Evolutionary conservation across 2,113 vertebrate species (phyloP).

Genomic region (Hemiprocne comata): DNA sequence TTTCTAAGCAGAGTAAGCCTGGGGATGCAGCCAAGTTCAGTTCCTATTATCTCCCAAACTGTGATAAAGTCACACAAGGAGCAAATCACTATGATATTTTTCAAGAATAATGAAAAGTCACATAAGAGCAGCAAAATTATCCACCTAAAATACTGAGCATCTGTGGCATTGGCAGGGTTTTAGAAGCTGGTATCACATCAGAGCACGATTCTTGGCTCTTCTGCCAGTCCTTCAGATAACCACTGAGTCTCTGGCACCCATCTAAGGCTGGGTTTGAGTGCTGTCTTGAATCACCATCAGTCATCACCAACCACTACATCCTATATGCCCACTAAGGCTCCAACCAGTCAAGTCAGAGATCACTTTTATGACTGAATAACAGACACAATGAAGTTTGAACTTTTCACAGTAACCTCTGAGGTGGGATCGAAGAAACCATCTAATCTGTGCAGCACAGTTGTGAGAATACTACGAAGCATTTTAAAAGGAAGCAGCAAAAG

Average conservation of each 20-base stretch:
- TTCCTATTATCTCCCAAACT: not conserved
- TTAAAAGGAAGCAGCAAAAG: not conserved
- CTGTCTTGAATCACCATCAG: not conserved
- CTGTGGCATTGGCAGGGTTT: slow-evolving; percentile 11
- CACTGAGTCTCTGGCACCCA: not conserved
- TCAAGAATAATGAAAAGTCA: slow-evolving; percentile 19
- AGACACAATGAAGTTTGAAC: not conserved
- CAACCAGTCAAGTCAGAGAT: not conserved
- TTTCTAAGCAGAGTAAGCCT: not conserved
- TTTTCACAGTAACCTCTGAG: not conserved
- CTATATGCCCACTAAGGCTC: not conserved
- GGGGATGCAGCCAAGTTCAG: not conserved
- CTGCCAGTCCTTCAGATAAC: not conserved
- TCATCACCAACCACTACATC: not conserved
- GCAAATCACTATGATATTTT: not conserved
- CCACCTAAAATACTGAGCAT: not conserved
- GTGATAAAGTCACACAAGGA: slow-evolving; percentile 11
- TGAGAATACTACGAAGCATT: not conserved
- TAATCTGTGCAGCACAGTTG: not conserved
- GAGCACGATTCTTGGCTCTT: not conserved
- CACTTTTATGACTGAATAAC: not conserved
- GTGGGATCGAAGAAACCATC: not conserved
- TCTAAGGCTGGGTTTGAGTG: not conserved
- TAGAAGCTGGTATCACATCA: not conserved
- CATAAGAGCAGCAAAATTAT: slow-evolving; percentile 12